Evolutionary conservation across 1,140 invertebrate genomes (phyloP), one percentile per base, ranked within the genome.

Genomic region (Neodiprion lecontei): DNA sequence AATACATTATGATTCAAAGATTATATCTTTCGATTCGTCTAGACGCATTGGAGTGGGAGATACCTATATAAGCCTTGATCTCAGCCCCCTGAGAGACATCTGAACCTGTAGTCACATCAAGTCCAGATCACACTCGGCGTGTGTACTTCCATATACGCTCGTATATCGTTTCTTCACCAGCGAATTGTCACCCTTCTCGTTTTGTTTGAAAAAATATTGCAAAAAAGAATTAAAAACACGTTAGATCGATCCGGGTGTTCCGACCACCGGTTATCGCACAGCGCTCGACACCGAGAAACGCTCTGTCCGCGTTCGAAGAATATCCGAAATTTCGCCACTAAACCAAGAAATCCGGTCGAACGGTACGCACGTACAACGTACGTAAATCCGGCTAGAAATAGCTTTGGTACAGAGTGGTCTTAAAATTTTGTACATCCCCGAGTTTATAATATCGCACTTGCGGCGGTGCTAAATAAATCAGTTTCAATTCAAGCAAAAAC

Each of bases 1-100:
- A 83, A 85, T 87, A 87, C 80, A 86, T 87, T 87, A 86, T 83
- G 81, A 86, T 87, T 86, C 83, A 84, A 82, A 86, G 85, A 87
- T 87, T 77, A 82, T 86, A 87, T 87, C 85, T 86, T 81, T 75
- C 79, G 81, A 84, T 85, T 86, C 84, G 85, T 87, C 85, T 87
- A 86, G 86, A 86, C 85, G 28, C 28, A 74, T 74, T 75, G 76
- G 77, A 79, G 79, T 82, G 81, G 81, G 81, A 81, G 80, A 80
- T 79, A 82, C 80, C 79, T 85, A 85, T 86, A 83, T 82, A 85
- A 78, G 77, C 76, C 78, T 78, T 77, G 48, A 77, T 74, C 75
- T 23, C 74, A 68, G 40, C 68, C 53, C 53, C 50, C 28, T 49
- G 79, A 78, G 78, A 69, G 75, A 61, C 76, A 83, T 79, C 79